These are phyloP conservation scores for Dicyrtomina minuta DNA, from an alignment of 2,888 invertebrate species.

Conservation along the genomic window DNA sequence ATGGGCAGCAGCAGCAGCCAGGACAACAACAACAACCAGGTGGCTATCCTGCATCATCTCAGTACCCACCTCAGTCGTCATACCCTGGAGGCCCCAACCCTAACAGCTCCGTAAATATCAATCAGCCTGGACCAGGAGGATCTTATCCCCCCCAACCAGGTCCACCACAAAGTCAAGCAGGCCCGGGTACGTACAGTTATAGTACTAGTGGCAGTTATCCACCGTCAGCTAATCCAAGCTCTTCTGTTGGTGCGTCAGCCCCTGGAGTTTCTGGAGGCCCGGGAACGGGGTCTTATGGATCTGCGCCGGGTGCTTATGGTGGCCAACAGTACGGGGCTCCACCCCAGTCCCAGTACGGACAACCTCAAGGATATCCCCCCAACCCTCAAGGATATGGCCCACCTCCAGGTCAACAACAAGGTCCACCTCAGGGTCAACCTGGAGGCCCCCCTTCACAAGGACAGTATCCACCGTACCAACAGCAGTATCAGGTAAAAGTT, in stretches of 20 bases:
- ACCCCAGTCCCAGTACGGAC: slow-evolving; percentile 45
- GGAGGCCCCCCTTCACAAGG: slow-evolving; percentile 49
- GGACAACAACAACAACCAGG: slow-evolving; percentile 44
- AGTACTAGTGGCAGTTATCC: slow-evolving; percentile 64
- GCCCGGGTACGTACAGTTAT: slow-evolving; percentile 56
- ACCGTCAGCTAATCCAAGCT: slow-evolving; percentile 55
- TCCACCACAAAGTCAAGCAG: slow-evolving; percentile 64
- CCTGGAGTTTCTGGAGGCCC: slow-evolving; percentile 34
- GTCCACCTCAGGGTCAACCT: slow-evolving; percentile 49
- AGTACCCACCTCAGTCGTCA: slow-evolving; percentile 46
- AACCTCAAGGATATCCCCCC: slow-evolving; percentile 50
- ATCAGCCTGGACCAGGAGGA: slow-evolving; percentile 42
- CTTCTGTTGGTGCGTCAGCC: slow-evolving; percentile 45
- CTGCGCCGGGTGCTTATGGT: slow-evolving; percentile 32
- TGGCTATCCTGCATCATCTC: slow-evolving; percentile 48
- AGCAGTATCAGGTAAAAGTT: slow-evolving; percentile 60
- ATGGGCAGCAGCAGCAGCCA: slow-evolving; percentile 49
- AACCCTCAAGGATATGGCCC: slow-evolving; percentile 53
- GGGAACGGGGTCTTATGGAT: slow-evolving; percentile 37
- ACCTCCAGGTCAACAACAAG: slow-evolving; percentile 53
- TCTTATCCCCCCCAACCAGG: slow-evolving; percentile 61
- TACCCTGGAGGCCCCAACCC: slow-evolving; percentile 41
- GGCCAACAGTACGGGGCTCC: slow-evolving; percentile 32
- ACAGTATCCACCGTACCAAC: slow-evolving; percentile 55
- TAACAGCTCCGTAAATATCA: slow-evolving; percentile 31